phyloP scores from a whole-genome alignment of 2,888 invertebrate species.

The Mythimna lalbum region DNA sequence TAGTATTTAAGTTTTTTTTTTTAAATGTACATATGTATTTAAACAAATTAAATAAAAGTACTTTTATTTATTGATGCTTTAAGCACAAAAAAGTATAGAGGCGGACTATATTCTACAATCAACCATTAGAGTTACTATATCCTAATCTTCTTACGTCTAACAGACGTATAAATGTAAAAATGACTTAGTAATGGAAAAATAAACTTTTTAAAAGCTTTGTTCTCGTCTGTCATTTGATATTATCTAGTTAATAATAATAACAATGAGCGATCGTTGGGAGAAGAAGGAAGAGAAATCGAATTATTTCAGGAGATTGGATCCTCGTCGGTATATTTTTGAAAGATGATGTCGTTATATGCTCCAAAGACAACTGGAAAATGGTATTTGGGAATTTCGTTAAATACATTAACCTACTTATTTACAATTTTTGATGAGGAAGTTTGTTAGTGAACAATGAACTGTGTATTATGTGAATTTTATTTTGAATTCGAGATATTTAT shows the following conservation, averaged over 20 bases:
- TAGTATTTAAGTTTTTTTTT: no score
- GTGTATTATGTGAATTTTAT: not conserved
- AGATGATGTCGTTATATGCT: slow-evolving; percentile 36
- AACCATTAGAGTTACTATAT: no score
- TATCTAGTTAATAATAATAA: slow-evolving; percentile 37
- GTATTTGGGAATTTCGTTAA: slow-evolving; percentile 16
- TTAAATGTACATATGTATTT: no score
- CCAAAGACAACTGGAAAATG: slow-evolving; percentile 9
- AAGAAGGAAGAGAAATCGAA: slow-evolving; percentile 41
- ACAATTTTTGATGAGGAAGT: not conserved
- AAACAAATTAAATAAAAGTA: no score
- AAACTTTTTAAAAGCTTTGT: slow-evolving; percentile 54
- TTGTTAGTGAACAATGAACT: not conserved
- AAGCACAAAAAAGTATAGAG: no score
- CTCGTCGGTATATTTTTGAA: slow-evolving; percentile 46
- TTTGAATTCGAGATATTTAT: no score
- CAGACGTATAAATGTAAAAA: no score
- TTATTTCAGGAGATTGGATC: slow-evolving; percentile 56
- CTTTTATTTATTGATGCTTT: no score
- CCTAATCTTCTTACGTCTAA: no score
- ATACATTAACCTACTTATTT: slow-evolving; percentile 20
- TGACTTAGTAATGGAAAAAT: slow-evolving; percentile 7
- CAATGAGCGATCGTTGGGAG: slow-evolving; percentile 38
- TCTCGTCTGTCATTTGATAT: slow-evolving; percentile 31
- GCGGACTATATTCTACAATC: no score